Evolutionary conservation across 35 echinoderm and acorn worm species (phyloP).

Genomic region (Ophiothrix spiculata): DNA sequence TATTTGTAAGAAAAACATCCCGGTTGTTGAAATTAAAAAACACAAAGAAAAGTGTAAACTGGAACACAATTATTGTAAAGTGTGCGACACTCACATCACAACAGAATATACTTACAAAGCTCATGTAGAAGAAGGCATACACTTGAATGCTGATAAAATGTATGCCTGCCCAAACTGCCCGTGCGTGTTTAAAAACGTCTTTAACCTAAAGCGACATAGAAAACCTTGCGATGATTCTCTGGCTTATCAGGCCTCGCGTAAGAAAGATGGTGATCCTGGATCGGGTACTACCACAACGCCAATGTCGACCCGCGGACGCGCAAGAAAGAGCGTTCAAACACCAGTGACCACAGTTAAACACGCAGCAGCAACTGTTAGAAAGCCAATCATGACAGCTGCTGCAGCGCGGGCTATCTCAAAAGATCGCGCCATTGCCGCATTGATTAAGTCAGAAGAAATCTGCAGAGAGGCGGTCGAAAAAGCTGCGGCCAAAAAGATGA

Average conservation of each 20-base stretch:
- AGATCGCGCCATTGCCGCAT: not conserved
- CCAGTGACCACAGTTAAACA: not conserved
- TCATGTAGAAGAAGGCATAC: not conserved
- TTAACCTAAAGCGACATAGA: not conserved
- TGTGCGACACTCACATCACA: not conserved
- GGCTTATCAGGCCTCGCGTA: not conserved
- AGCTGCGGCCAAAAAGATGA: not conserved
- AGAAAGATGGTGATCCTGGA: not conserved
- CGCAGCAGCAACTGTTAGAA: not conserved
- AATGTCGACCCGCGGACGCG: not conserved
- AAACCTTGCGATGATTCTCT: too few species aligned
- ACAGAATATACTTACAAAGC: not conserved
- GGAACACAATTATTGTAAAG: not conserved
- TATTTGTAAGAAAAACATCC: not conserved
- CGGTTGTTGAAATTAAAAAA: not conserved
- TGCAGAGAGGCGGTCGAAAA: not conserved
- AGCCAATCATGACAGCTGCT: not conserved
- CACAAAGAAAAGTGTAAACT: not conserved
- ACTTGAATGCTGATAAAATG: not conserved
- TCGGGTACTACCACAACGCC: not conserved
- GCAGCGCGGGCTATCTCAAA: not conserved
- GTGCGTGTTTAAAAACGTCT: not conserved
- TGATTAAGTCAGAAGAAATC: not conserved
- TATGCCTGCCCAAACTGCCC: not conserved
- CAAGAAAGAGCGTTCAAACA: not conserved